phyloP scores from a whole-genome alignment of 2,113 vertebrate genomes.

The Solea solea region DNA sequence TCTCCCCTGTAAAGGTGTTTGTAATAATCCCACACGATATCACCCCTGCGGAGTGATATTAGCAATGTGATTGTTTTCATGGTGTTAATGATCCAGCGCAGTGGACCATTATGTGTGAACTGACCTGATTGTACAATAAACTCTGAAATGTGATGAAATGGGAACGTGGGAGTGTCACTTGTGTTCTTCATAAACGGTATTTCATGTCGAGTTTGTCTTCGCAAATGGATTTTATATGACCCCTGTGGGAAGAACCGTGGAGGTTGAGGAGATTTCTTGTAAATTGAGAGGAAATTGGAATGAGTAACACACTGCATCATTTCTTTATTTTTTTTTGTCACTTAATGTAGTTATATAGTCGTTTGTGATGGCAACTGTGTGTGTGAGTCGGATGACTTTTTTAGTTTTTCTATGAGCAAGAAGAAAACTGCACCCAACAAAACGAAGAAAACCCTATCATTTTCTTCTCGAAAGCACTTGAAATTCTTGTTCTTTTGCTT shows the following conservation, averaged over 20 bases:
- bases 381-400: background rate
- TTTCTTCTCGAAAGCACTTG: too few relatives aligned
- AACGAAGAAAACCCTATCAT: too few relatives aligned
- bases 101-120: slow-evolving; percentile 60
- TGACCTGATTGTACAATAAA: slow-evolving; percentile 76
- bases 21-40: slow-evolving; percentile 40
- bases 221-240: background rate
- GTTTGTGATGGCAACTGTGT: background rate
- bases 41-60: slow-evolving; percentile 40
- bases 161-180: background rate
- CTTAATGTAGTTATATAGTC: background rate
- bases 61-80: slow-evolving; percentile 63
- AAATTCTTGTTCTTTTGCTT: too few relatives aligned
- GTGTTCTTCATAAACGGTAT: background rate
- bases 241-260: background rate
- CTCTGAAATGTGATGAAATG: slow-evolving; percentile 54
- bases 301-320: background rate
- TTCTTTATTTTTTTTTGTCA: background rate
- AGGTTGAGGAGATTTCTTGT: background rate
- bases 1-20: slow-evolving; percentile 55
- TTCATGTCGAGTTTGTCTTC: background rate
- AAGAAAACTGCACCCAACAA: too few relatives aligned
- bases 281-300: background rate
- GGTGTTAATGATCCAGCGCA: slow-evolving; percentile 54
- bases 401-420: too few relatives aligned